Evolutionary conservation across 1,140 invertebrate species (phyloP).

Genomic region (Zaprionus camerounensis): DNA sequence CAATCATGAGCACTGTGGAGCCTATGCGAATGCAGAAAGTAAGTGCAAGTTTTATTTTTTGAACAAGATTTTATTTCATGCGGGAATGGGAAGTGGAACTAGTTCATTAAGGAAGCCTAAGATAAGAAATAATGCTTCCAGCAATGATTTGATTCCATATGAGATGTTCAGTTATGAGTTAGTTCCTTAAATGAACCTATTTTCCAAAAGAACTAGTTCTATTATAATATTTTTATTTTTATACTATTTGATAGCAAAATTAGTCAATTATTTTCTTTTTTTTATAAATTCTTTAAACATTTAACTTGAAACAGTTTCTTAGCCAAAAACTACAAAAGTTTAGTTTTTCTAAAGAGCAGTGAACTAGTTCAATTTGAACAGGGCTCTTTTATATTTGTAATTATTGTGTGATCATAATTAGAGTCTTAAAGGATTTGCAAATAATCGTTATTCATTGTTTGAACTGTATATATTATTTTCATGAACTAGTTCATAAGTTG

Average conservation of each 20-base stretch:
- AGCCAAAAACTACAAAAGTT: no score
- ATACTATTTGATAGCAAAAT: not conserved
- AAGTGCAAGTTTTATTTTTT: constrained; percentile 84
- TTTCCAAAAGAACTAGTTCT: not conserved
- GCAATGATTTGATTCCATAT: not conserved
- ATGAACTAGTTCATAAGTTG: constrained; percentile 3
- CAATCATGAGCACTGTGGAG: constrained; percentile 92
- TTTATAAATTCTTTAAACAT: not conserved
- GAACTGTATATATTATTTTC: not conserved
- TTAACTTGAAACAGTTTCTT: no score
- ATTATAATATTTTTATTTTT: not conserved
- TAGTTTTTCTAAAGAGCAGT: no score
- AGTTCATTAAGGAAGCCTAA: not conserved
- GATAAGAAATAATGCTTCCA: not conserved
- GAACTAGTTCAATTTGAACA: no score
- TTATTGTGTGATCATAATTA: no score
- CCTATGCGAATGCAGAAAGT: constrained; percentile 92
- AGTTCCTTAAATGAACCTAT: not conserved
- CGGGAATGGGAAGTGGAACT: not conserved
- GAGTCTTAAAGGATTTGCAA: no score
- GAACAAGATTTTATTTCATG: not conserved
- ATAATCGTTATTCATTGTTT: no score
- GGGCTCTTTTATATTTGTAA: no score
- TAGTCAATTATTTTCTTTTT: not conserved
- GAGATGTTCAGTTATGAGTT: not conserved